phyloP scores from a whole-genome alignment of 2,113 vertebrate species.

The Oceanodroma tethys region DNA sequence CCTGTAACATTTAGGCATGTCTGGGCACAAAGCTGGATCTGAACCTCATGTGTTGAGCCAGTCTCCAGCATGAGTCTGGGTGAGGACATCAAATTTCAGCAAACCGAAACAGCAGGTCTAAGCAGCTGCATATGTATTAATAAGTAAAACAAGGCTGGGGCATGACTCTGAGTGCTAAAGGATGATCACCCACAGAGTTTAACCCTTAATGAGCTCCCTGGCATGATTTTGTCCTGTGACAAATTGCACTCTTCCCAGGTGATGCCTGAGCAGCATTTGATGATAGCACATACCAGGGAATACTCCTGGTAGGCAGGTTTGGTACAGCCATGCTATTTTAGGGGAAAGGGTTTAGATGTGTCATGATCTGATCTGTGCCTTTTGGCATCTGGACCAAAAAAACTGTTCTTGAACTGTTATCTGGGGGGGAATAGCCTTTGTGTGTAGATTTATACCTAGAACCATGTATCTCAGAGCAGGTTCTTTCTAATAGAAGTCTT shows the following conservation, averaged over 20 bases:
- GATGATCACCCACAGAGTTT: background rate
- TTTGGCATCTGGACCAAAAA: background rate
- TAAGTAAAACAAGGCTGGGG: background rate
- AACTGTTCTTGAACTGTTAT: background rate
- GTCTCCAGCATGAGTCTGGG: background rate
- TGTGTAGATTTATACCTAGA: background rate
- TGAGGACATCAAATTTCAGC: background rate
- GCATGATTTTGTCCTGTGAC: accelerated
- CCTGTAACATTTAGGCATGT: background rate
- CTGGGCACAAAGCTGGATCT: background rate
- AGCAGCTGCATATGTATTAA: background rate
- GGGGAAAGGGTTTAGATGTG: background rate
- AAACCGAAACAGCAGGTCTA: background rate
- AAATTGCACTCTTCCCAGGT: background rate
- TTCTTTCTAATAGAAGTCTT: background rate
- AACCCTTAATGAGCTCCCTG: background rate
- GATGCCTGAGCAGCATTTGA: background rate
- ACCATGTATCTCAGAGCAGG: background rate
- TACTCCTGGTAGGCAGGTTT: background rate
- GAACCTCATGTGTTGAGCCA: background rate
- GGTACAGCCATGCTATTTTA: background rate
- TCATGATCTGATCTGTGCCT: background rate
- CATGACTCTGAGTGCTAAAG: background rate
- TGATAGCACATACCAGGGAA: background rate
- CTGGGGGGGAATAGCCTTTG: background rate